These are phyloP conservation scores for Nomada ferruginata DNA, from an alignment of 2,888 invertebrate species.

Conservation along the genomic window DNA sequence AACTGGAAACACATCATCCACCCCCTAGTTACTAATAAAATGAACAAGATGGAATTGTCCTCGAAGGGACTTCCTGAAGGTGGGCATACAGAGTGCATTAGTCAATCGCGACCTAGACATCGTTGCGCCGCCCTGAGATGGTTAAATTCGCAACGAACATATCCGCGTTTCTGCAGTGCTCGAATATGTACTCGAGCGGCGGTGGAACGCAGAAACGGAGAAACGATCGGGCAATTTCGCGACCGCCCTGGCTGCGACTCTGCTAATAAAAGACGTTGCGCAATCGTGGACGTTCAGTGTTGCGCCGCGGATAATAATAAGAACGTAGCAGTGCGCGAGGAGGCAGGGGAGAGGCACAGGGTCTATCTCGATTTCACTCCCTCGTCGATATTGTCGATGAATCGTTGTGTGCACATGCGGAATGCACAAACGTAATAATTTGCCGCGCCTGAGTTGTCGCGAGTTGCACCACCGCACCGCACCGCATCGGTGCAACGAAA, in stretches of 20 bases:
- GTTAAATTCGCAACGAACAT: constrained; percentile 64
- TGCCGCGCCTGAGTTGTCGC: constrained; percentile 54
- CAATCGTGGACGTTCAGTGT: constrained; percentile 69
- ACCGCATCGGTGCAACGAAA: constrained; percentile 46
- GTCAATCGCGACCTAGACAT: constrained; percentile 73
- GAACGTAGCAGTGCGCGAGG: constrained; percentile 52
- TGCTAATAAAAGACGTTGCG: constrained; percentile 79
- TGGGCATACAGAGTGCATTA: background rate
- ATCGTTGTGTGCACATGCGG: constrained; percentile 47
- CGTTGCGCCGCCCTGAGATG: constrained; percentile 35
- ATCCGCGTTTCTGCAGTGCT: constrained; percentile 51
- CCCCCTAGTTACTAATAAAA: background rate
- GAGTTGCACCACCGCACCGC: constrained; percentile 34
- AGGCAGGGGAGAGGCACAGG: background rate
- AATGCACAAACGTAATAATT: constrained; percentile 61
- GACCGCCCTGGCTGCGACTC: constrained; percentile 64
- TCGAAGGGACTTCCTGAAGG: constrained; percentile 13
- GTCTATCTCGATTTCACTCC: background rate
- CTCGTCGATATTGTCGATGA: constrained; percentile 37
- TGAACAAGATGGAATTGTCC: background rate
- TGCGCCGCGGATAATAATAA: constrained; percentile 74
- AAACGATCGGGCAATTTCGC: constrained; percentile 67
- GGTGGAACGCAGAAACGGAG: constrained; percentile 43
- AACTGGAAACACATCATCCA: background rate
- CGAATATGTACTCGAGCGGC: constrained; percentile 57